Evolutionary conservation across 2,797 vertebrate species (phyloP).

Genomic region (Holocentrus rufus): DNA sequence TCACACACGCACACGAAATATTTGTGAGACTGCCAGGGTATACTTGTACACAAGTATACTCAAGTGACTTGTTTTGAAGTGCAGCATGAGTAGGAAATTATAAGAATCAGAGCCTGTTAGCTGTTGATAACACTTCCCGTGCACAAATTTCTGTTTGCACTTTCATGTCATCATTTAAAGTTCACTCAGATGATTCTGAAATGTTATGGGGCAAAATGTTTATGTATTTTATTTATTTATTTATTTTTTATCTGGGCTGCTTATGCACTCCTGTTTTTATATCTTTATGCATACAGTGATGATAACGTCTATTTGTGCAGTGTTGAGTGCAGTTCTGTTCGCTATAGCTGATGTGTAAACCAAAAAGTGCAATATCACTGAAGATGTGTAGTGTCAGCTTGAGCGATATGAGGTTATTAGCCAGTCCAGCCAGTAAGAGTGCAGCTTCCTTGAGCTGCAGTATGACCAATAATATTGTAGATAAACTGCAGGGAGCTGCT

Average conservation of each 20-base stretch:
- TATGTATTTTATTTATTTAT: too few relatives aligned
- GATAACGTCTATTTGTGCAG: neutral
- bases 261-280: neutral
- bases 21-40: neutral
- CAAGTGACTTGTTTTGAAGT: conserved; percentile 10
- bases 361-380: neutral
- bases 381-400: conserved; percentile 5
- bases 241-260: too few relatives aligned
- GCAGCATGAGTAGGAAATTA: conserved; percentile 1
- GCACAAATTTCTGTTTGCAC: conserved; percentile 11
- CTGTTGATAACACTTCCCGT: neutral
- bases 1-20: neutral
- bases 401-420: neutral
- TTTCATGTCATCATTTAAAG: conserved; percentile 22
- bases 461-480: conserved; percentile 1
- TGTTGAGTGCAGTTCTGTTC: conserved; percentile 2
- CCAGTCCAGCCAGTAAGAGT: neutral
- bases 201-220: neutral
- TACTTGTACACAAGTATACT: neutral
- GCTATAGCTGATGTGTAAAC: neutral
- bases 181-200: conserved; percentile 5
- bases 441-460: conserved; percentile 15
- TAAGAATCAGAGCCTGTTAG: neutral
- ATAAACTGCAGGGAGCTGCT: conserved; percentile 5
- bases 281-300: neutral